Conservation (phyloP, 2,888 invertebrate species). For the Ametastegia equiseti region DNA sequence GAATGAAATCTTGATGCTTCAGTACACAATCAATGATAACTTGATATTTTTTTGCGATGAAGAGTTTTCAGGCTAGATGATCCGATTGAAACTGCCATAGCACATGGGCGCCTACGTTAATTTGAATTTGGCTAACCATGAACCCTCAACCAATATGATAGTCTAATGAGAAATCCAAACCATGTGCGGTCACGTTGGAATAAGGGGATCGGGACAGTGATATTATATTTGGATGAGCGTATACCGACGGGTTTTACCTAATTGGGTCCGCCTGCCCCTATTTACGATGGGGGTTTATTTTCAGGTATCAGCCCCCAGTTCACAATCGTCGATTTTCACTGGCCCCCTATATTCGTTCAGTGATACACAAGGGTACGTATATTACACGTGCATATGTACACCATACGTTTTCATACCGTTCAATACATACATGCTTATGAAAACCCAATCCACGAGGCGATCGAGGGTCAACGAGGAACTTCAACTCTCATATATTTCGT, state of each 20-base stretch:
- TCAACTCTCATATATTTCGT: too few relatives aligned
- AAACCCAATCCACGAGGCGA: too few relatives aligned
- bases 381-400: slow-evolving; percentile 10
- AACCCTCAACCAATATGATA: slow-evolving; percentile 27
- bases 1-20: neutral
- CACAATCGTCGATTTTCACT: slow-evolving; percentile 15
- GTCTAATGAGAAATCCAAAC: slow-evolving; percentile 39
- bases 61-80: neutral
- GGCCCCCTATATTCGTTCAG: neutral
- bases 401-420: too few relatives aligned
- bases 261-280: slow-evolving; percentile 27
- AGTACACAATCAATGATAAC: neutral
- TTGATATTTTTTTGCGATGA: neutral
- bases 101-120: neutral
- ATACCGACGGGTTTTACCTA: slow-evolving; percentile 20
- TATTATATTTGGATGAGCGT: slow-evolving; percentile 21
- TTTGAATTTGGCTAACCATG: slow-evolving; percentile 22
- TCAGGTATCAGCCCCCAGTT: neutral
- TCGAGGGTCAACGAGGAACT: too few relatives aligned
- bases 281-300: slow-evolving; percentile 17
- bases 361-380: neutral
- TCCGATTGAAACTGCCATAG: neutral
- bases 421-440: too few relatives aligned
- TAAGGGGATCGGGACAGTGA: slow-evolving; percentile 32
- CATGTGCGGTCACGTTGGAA: slow-evolving; percentile 27